Conservation (phyloP, 2,888 invertebrate genomes). For the Melanchra persicariae region DNA sequence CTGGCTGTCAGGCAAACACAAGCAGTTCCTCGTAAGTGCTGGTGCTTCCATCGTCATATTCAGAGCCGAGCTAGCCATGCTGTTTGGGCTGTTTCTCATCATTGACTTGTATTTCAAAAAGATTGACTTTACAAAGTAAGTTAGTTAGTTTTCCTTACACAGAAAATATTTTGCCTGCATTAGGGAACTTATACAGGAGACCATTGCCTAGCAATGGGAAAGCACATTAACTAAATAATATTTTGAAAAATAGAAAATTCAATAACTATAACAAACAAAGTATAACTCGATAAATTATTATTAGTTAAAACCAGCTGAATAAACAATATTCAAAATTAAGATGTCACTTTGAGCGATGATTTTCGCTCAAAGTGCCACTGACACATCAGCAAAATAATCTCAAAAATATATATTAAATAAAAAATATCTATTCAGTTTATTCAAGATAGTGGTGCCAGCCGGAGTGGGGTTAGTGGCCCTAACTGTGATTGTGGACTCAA, state of each 20-base stretch:
- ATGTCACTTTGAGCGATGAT: too few relatives aligned
- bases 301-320: too few relatives aligned
- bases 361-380: too few relatives aligned
- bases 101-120: constrained; percentile 94
- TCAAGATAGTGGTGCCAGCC: constrained; percentile 93
- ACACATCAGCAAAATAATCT: too few relatives aligned
- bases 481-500: constrained; percentile 96
- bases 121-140: constrained; percentile 87
- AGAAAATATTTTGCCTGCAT: not conserved
- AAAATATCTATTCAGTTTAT: constrained; percentile 88
- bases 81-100: constrained; percentile 96
- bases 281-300: too few relatives aligned
- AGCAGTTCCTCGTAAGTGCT: constrained; percentile 95
- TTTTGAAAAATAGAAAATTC: too few relatives aligned
- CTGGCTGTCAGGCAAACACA: constrained; percentile 95
- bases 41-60: constrained; percentile 97
- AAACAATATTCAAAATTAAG: constrained; percentile 1
- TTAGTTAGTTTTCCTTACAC: constrained; percentile 59
- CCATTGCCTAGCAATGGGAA: not conserved
- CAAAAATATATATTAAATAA: too few relatives aligned
- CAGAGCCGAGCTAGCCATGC: constrained; percentile 96
- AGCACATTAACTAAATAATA: too few relatives aligned
- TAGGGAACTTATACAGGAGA: not conserved
- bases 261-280: too few relatives aligned
- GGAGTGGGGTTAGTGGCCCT: constrained; percentile 92